phyloP scores from a whole-genome alignment of 1,140 invertebrate genomes.

The Drosophila eugracilis region DNA sequence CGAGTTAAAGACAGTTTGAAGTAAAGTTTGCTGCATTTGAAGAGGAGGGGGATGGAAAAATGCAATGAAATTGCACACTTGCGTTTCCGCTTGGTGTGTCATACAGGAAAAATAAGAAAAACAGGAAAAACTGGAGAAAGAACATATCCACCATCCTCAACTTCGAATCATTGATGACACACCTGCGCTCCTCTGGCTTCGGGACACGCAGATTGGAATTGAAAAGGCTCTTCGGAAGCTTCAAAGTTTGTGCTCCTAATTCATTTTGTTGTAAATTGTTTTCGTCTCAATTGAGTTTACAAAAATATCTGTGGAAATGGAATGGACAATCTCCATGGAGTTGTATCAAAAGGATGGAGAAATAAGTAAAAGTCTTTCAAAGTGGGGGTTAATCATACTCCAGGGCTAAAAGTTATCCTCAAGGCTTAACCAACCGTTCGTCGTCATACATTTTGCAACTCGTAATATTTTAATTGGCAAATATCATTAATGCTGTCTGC shows the following conservation, averaged over 20 bases:
- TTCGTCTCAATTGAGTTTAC: conserved; percentile 45
- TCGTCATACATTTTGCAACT: conserved; percentile 10
- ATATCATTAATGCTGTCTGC: conserved; percentile 6
- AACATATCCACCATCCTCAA: conserved; percentile 23
- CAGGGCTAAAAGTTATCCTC: background rate
- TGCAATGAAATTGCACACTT: conserved; percentile 81
- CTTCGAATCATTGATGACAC: conserved; percentile 40
- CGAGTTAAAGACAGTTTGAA: conserved; percentile 50
- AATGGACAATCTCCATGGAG: conserved; percentile 8
- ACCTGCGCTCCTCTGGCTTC: conserved; percentile 55
- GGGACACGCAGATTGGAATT: conserved; percentile 69
- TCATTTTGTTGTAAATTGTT: conserved; percentile 72
- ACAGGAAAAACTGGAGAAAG: no score
- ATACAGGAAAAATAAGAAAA: conserved; percentile 34
- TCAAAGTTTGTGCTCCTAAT: conserved; percentile 55
- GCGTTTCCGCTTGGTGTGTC: conserved; percentile 69
- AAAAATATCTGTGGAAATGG: conserved; percentile 10
- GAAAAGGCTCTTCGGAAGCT: conserved; percentile 43
- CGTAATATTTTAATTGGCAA: conserved; percentile 36
- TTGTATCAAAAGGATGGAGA: background rate
- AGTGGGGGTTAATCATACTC: background rate
- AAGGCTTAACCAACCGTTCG: no score
- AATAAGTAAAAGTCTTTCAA: background rate
- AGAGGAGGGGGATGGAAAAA: conserved; percentile 43
- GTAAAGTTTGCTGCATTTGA: conserved; percentile 60